Percentiles rank a stretch among this genome's conserved stretches.
phyloP scores from a whole-genome alignment of 2,888 invertebrate genomes.

The Eupeodes luniger region DNA sequence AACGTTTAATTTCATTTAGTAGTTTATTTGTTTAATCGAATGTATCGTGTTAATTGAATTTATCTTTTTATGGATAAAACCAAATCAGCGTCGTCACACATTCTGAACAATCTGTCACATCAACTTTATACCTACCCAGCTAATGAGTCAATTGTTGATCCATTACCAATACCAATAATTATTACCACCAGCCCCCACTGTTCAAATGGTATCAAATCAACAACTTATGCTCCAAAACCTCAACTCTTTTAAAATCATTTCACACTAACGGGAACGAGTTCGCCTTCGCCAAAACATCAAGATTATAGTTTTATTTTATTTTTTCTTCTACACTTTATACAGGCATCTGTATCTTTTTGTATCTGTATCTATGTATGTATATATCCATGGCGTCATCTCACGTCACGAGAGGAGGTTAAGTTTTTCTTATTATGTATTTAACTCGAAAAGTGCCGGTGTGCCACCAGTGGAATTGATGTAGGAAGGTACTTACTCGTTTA shows the following conservation, averaged over 20 bases:
- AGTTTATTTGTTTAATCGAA: too few species aligned
- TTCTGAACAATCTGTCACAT: slow-evolving; percentile 21
- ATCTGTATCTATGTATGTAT: not conserved
- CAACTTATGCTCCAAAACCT: not conserved
- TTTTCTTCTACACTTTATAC: not conserved
- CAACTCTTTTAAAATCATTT: not conserved
- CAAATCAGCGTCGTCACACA: slow-evolving; percentile 1
- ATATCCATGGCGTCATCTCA: slow-evolving; percentile 35
- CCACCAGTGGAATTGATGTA: slow-evolving; percentile 39
- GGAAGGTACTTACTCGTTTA: slow-evolving; percentile 7
- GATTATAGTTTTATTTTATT: not conserved
- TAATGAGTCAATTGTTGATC: slow-evolving; percentile 28
- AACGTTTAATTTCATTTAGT: too few species aligned
- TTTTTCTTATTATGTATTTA: slow-evolving; percentile 36
- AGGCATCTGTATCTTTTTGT: not conserved
- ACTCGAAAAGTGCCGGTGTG: slow-evolving; percentile 32
- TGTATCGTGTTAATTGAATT: not conserved
- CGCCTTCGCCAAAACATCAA: slow-evolving; percentile 32
- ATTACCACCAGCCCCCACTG: slow-evolving; percentile 11
- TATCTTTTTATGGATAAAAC: not conserved
- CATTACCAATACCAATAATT: slow-evolving; percentile 15
- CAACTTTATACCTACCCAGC: not conserved
- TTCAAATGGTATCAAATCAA: not conserved
- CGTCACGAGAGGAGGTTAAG: slow-evolving; percentile 22
- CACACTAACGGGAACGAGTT: slow-evolving; percentile 43